phyloP scores from a whole-genome alignment of 2,797 vertebrate species.

The Sebastes steindachneri region DNA sequence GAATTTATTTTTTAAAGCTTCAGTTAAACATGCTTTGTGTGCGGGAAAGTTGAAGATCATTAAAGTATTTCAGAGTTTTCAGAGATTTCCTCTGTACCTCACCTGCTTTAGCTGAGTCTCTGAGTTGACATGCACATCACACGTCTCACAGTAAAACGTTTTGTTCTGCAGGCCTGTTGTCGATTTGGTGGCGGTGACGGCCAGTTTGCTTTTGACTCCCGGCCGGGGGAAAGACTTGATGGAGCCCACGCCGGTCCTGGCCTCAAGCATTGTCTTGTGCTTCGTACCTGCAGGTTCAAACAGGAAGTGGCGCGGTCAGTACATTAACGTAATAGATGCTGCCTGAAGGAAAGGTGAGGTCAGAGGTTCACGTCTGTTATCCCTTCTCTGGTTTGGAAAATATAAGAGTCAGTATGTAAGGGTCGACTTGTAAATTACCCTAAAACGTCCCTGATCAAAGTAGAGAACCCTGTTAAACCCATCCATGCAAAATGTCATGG shows the following conservation, averaged over 20 bases:
- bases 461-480: neutral
- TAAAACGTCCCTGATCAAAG: neutral
- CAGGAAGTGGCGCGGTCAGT: neutral
- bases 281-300: conserved; percentile 89
- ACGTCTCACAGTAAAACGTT: conserved; percentile 98
- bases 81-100: neutral
- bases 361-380: neutral
- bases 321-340: neutral
- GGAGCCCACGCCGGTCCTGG: conserved; percentile 92
- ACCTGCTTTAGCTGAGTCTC: conserved; percentile 99
- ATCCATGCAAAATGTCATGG: neutral
- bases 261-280: conserved; percentile 99
- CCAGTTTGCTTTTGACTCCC: conserved; percentile 92
- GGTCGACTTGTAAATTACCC: conserved; percentile 11
- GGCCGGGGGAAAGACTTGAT: conserved; percentile 97
- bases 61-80: neutral
- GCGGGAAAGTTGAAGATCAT: neutral
- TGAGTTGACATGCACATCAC: conserved; percentile 98
- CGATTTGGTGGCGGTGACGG: conserved; percentile 78
- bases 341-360: neutral
- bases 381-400: neutral
- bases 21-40: neutral
- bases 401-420: neutral
- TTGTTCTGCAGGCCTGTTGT: conserved; percentile 97
- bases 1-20: neutral